A percentile compares a stretch with the other conserved stretches of the same genome.
phyloP scores from a whole-genome alignment of 2,888 invertebrate genomes.

The Operophtera brumata region DNA sequence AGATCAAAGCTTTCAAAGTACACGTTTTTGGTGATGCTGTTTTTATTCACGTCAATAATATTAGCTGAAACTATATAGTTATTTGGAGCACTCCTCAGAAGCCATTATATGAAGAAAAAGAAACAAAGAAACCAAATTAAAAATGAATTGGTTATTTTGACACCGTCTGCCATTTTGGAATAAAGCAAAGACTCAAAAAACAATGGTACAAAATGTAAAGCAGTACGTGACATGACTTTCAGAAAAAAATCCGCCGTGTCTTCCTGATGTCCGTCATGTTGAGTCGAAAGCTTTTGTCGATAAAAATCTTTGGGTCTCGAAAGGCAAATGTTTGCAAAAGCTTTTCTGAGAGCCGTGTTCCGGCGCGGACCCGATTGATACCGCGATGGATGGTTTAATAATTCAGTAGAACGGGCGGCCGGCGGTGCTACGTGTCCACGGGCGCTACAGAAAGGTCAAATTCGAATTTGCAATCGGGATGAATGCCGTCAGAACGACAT shows the following conservation, averaged over 20 bases:
- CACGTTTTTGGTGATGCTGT: too few species aligned
- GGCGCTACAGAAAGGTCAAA: slow-evolving; percentile 26
- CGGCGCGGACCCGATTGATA: slow-evolving; percentile 50
- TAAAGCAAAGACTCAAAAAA: too few species aligned
- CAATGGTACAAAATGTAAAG: too few species aligned
- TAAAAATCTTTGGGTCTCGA: slow-evolving; percentile 37
- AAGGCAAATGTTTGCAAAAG: slow-evolving; percentile 35
- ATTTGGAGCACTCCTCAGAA: too few species aligned
- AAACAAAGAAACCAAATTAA: too few species aligned
- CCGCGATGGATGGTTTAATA: slow-evolving; percentile 53
- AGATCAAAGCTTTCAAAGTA: too few species aligned
- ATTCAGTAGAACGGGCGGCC: slow-evolving; percentile 52
- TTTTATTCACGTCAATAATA: too few species aligned
- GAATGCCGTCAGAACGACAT: slow-evolving; percentile 6
- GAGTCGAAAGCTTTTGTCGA: slow-evolving; percentile 21
- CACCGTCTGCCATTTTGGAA: too few species aligned
- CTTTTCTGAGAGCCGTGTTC: slow-evolving; percentile 22
- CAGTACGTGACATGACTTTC: background rate
- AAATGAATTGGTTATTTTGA: too few species aligned
- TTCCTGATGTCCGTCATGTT: slow-evolving; percentile 23
- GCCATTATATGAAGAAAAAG: too few species aligned
- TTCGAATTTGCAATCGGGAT: slow-evolving; percentile 23
- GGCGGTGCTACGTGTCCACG: slow-evolving; percentile 14
- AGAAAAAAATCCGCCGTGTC: slow-evolving; percentile 10
- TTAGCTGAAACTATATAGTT: too few species aligned